Base-by-base conservation (phyloP, 2,888 invertebrate genomes). In the Alloplasta piceator region DNA sequence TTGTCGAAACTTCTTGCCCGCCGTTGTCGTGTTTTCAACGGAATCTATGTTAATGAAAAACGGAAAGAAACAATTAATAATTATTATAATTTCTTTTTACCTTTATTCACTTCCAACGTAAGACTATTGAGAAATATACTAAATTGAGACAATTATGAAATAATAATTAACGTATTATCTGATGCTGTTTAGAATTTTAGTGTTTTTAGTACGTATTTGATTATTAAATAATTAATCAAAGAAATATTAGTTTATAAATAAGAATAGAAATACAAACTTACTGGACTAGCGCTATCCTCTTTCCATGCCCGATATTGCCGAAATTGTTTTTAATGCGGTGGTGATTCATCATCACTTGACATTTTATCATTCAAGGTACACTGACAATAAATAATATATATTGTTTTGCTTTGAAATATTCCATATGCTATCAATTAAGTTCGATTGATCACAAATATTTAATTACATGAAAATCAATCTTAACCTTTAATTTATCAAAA, bases 21-120 rank as follows among this genome's bases (percentile, higher is more conserved):
- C 46, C 46, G 46, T 46, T 46, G 46, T 46, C 46, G 46, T 46
- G 46, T 46, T 46, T 46, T 46, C 46, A 46, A 46, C 46, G 46
- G 46, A 46, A 46, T 46, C 46, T 46, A 46, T 46, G 46, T 46
- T 46, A 46, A 46, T 46, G 46, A 46, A 46, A 46, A 10, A 46
- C 10, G 10, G 46, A 46, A 46, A 46, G 46, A 46, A 46, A 46
- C 46, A 46, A 46, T 46, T 46, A 46, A 46, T 46, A 46, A 46
- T n/a, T n/a, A 10, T 46, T 46, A 46, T 46, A 46, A 46, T 46
- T 46, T 46, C 46, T 46, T 46, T 46, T 46, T 46, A 9, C 46
- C 46, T 46, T 46, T 46, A 46, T 46, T 46, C 46, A 46, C 46
- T n/a, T 7, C 46, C 46, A 46, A 46, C 46, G 46, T 46, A 46